Percentiles rank a stretch among this genome's conserved stretches.
These are phyloP conservation scores for Equus przewalskii DNA, from an alignment of 2,113 vertebrate species.

Conservation along the genomic window DNA sequence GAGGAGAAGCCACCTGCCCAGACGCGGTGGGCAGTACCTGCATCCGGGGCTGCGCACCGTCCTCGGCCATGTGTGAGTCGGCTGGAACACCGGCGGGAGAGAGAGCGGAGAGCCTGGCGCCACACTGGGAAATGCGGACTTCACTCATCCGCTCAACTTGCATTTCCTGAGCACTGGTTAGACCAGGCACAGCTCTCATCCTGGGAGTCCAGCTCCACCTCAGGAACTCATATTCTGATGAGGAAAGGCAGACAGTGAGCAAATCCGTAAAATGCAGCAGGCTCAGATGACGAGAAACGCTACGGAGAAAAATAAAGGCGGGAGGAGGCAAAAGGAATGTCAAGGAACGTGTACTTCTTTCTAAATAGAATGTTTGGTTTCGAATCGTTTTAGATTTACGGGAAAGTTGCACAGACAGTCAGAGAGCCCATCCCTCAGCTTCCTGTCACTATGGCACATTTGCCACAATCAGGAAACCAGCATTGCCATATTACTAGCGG, in stretches of 20 bases:
- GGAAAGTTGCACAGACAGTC: background rate
- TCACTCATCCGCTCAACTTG: accelerated
- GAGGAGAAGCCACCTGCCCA: accelerated
- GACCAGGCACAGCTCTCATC: background rate
- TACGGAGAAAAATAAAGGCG: background rate
- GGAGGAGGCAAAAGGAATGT: background rate
- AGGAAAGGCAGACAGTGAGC: background rate
- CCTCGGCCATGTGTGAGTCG: accelerated
- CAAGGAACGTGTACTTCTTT: background rate
- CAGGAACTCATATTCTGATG: accelerated
- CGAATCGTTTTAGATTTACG: background rate
- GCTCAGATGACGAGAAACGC: accelerated
- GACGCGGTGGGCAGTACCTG: background rate
- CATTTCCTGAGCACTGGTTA: background rate
- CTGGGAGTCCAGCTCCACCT: background rate
- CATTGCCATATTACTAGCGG: accelerated
- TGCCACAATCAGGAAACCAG: background rate
- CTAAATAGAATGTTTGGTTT: background rate
- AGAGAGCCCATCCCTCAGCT: background rate
- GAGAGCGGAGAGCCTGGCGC: background rate
- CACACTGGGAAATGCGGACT: background rate
- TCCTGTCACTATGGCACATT: background rate
- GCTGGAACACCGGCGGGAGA: too few relatives aligned
- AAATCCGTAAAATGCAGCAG: accelerated
- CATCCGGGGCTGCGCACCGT: accelerated